Evolutionary conservation across 2,113 vertebrate genomes (phyloP).

Genomic region (Chionomys nivalis): DNA sequence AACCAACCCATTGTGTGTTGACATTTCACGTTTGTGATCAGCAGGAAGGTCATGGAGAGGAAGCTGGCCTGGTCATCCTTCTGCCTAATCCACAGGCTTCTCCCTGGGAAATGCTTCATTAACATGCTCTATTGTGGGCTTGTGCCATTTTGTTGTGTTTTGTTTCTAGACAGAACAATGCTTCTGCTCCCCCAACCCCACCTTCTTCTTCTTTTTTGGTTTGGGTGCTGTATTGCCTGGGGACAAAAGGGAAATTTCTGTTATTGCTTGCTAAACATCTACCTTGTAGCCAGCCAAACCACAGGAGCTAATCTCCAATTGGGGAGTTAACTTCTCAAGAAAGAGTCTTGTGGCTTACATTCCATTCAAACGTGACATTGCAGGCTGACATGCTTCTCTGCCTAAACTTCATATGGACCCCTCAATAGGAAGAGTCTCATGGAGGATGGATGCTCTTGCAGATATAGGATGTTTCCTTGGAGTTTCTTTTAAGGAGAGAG

Average conservation of each 20-base stretch:
- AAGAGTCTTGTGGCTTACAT: conserved; percentile 56
- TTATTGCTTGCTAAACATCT: conserved; percentile 80
- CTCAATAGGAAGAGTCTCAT: accelerated
- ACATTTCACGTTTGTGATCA: conserved; percentile 32
- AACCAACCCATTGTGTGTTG: conserved; percentile 21
- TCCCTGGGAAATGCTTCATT: conserved; percentile 66
- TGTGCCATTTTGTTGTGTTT: conserved; percentile 44
- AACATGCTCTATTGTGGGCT: conserved; percentile 54
- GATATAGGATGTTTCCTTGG: not conserved
- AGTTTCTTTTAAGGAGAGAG: not conserved
- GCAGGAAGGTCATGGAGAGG: conserved; percentile 54
- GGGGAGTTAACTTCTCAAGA: conserved; percentile 70
- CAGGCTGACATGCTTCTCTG: accelerated
- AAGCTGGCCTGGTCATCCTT: conserved; percentile 57
- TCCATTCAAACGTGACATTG: not conserved
- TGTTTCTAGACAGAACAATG: conserved; percentile 74
- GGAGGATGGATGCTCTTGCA: not conserved
- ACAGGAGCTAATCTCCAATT: conserved; percentile 62
- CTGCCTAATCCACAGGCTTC: conserved; percentile 57
- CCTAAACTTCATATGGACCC: not conserved
- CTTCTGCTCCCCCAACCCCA: not conserved
- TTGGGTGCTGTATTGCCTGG: conserved; percentile 68
- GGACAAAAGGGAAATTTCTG: conserved; percentile 79
- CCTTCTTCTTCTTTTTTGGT: conserved; percentile 49
- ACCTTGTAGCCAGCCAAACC: conserved; percentile 67